These are phyloP conservation scores for Dromaius novaehollandiae DNA, from an alignment of 2,113 vertebrate species.

Conservation along the genomic window DNA sequence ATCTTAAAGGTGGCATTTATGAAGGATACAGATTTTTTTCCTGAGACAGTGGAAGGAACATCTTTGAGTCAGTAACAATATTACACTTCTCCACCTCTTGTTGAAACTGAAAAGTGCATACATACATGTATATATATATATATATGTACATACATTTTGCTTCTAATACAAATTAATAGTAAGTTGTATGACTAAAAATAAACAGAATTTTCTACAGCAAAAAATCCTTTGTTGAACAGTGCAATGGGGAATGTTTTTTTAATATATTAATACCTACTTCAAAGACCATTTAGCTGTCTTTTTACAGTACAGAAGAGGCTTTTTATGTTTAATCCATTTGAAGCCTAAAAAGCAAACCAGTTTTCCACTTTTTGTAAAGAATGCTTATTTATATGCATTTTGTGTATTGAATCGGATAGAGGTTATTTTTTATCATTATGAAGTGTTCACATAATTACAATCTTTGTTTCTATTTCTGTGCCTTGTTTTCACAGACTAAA, in stretches of 20 bases:
- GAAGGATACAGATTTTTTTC: not conserved
- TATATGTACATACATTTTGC: not conserved
- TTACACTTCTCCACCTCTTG: not conserved
- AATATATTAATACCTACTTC: not conserved
- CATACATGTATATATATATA: not conserved
- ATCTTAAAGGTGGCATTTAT: not conserved
- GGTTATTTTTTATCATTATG: not conserved
- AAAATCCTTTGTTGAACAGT: not conserved
- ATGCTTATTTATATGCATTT: not conserved
- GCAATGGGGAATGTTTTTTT: not conserved
- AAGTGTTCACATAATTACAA: not conserved
- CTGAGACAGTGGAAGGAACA: not conserved
- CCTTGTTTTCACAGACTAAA: slow-evolving; percentile 83
- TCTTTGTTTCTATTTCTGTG: not conserved
- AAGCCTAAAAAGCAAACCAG: not conserved
- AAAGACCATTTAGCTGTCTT: not conserved
- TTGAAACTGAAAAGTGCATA: not conserved
- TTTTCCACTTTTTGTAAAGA: not conserved
- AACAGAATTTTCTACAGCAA: not conserved
- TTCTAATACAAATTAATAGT: not conserved
- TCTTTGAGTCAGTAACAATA: not conserved
- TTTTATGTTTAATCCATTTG: not conserved
- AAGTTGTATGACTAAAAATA: not conserved
- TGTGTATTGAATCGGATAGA: not conserved
- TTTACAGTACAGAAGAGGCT: not conserved